These are phyloP conservation scores for Sphaeridia pumilis DNA, from an alignment of 2,888 invertebrate genomes.

Conservation along the genomic window DNA sequence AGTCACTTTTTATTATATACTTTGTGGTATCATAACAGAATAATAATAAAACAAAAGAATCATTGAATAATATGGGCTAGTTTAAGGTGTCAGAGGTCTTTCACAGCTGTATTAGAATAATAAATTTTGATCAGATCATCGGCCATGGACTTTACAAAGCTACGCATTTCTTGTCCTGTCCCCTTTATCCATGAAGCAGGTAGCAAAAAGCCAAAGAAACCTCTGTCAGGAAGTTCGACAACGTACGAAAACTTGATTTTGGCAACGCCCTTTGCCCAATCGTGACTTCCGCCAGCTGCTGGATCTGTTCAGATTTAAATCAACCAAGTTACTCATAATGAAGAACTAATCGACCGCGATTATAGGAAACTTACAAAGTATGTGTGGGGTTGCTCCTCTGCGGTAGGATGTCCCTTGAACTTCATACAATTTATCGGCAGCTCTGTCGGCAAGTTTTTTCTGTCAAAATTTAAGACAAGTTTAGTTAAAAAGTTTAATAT, in stretches of 20 bases:
- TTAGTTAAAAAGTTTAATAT: no score
- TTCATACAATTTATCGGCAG: slow-evolving; percentile 36
- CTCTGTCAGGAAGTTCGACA: slow-evolving; percentile 27
- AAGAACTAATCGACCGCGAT: no score
- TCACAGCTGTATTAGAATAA: no score
- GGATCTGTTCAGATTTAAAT: slow-evolving; percentile 11
- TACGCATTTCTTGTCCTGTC: slow-evolving; percentile 29
- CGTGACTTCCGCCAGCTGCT: slow-evolving; percentile 27
- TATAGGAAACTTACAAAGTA: slow-evolving; percentile 36
- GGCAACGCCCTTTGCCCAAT: slow-evolving; percentile 34
- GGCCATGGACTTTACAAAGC: slow-evolving; percentile 30
- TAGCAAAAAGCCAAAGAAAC: slow-evolving; percentile 26
- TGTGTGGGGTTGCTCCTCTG: slow-evolving; percentile 38
- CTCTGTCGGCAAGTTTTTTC: slow-evolving; percentile 33
- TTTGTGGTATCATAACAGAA: no score
- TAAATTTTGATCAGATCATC: slow-evolving; percentile 20
- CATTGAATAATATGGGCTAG: no score
- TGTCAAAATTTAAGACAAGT: no score
- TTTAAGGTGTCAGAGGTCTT: no score
- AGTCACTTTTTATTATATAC: no score
- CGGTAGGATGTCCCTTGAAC: slow-evolving; percentile 39
- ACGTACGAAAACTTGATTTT: slow-evolving; percentile 29
- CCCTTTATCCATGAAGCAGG: slow-evolving; percentile 31
- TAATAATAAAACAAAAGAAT: no score
- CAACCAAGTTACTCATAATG: background rate